Evolutionary conservation across 2,797 vertebrate genomes (phyloP).

Genomic region (Catharus ustulatus): DNA sequence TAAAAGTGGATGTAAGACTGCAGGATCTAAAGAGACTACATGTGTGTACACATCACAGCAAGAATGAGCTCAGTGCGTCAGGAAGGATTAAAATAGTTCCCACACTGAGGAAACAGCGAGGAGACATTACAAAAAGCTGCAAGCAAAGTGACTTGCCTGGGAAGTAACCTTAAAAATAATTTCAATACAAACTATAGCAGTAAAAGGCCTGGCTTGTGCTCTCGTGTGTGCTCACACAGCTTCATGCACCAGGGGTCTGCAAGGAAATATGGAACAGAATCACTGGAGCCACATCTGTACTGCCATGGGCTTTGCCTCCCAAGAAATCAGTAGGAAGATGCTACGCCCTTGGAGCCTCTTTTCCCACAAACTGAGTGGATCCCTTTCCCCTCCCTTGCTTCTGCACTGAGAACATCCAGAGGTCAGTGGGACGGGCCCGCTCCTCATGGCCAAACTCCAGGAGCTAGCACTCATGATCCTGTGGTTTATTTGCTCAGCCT

Average conservation of each 20-base stretch:
- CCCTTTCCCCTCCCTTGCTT: background rate
- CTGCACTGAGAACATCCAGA: background rate
- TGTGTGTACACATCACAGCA: background rate
- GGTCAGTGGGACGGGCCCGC: background rate
- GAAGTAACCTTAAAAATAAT: slow-evolving; percentile 19
- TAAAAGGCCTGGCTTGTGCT: background rate
- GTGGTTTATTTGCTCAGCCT: slow-evolving; percentile 36
- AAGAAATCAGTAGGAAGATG: background rate
- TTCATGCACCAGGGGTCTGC: background rate
- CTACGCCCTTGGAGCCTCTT: background rate
- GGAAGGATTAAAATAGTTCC: slow-evolving; percentile 17
- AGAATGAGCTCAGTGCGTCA: background rate
- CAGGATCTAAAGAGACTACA: background rate
- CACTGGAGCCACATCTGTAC: background rate
- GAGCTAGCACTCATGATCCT: background rate
- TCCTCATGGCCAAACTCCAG: slow-evolving; percentile 19
- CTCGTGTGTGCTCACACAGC: background rate
- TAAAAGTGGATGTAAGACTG: slow-evolving; percentile 3
- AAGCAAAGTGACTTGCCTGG: background rate
- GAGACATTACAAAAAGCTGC: background rate
- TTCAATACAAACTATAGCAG: background rate
- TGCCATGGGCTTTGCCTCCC: background rate
- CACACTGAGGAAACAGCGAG: slow-evolving; percentile 26
- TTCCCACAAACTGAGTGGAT: background rate
- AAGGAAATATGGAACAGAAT: background rate